These are phyloP conservation scores for Drosophila anceps DNA, from an alignment of 2,888 invertebrate genomes.

Conservation along the genomic window DNA sequence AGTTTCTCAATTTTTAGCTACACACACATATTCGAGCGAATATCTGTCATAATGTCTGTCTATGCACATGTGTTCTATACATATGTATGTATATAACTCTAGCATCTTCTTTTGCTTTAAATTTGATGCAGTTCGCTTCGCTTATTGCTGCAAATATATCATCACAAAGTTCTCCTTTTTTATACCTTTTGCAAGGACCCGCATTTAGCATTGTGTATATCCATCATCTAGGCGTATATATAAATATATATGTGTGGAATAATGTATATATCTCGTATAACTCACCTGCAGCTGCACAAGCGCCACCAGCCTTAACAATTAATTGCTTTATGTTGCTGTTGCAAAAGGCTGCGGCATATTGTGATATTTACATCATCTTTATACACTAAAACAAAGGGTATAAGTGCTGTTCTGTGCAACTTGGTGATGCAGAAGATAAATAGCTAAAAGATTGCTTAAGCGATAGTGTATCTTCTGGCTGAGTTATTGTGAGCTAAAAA, in stretches of 20 bases:
- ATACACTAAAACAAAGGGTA: conserved; percentile 23
- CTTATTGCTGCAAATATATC: conserved; percentile 43
- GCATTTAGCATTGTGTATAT: conserved; percentile 52
- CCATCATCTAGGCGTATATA: conserved; percentile 48
- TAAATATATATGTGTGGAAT: conserved; percentile 13
- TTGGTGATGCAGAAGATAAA: background rate
- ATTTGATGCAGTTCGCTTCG: conserved; percentile 35
- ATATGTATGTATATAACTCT: background rate
- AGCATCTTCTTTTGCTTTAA: conserved; percentile 1
- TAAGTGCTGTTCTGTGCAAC: background rate
- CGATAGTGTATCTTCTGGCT: background rate
- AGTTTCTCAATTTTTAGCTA: background rate
- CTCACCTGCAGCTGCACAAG: conserved; percentile 63
- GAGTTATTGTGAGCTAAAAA: background rate
- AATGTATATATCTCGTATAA: conserved; percentile 50
- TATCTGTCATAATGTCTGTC: background rate
- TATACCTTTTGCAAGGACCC: conserved; percentile 21
- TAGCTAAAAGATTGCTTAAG: background rate
- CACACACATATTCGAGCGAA: background rate
- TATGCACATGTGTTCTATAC: background rate
- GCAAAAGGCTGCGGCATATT: conserved; percentile 42
- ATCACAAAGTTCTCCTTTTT: conserved; percentile 17
- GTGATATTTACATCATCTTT: conserved; percentile 39
- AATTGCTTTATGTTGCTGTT: conserved; percentile 57
- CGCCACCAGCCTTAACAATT: conserved; percentile 59